Percentiles rank a stretch among this genome's conserved stretches.
Conservation (phyloP, 2,888 invertebrate species). For the Andrena flavipes region DNA sequence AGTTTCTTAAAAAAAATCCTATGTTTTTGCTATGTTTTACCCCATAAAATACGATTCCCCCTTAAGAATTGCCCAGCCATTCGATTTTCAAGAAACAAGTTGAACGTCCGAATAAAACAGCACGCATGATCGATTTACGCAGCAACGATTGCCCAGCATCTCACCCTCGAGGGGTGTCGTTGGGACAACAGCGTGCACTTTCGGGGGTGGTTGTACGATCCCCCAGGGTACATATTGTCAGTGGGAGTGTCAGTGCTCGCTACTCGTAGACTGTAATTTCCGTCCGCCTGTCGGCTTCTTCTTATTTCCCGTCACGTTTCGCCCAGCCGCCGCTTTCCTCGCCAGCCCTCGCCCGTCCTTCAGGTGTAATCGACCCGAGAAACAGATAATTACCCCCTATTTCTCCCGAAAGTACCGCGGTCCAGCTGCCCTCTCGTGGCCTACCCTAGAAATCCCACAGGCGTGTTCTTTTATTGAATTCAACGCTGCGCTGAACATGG, state of each 20-base stretch:
- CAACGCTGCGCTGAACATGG: not conserved
- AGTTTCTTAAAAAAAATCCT: too few species aligned
- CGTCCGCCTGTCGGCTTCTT: slow-evolving; percentile 82
- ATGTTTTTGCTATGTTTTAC: too few species aligned
- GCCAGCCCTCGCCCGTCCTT: slow-evolving; percentile 62
- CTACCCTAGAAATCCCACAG: not conserved
- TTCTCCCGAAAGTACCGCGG: slow-evolving; percentile 27
- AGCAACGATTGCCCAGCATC: slow-evolving; percentile 20
- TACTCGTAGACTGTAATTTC: slow-evolving; percentile 82
- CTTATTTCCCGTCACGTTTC: slow-evolving; percentile 84
- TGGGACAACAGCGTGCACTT: slow-evolving; percentile 7
- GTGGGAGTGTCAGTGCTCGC: slow-evolving; percentile 64
- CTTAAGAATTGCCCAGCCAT: too few species aligned
- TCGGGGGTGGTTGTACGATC: slow-evolving; percentile 22
- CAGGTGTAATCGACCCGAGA: slow-evolving; percentile 80
- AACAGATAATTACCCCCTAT: slow-evolving; percentile 81
- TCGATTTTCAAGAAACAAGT: not conserved
- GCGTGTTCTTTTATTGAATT: slow-evolving; percentile 1
- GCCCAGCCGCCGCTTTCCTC: slow-evolving; percentile 66
- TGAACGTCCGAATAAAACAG: not conserved
- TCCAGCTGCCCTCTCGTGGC: not conserved
- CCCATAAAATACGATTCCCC: too few species aligned
- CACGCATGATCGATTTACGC: slow-evolving; percentile 22
- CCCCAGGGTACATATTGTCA: slow-evolving; percentile 70
- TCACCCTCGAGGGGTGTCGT: not conserved